A percentile compares a stretch with the other conserved stretches of the same genome.
These are phyloP conservation scores for Apogon hyalosoma DNA, from an alignment of 2,797 vertebrate genomes.

Conservation along the genomic window DNA sequence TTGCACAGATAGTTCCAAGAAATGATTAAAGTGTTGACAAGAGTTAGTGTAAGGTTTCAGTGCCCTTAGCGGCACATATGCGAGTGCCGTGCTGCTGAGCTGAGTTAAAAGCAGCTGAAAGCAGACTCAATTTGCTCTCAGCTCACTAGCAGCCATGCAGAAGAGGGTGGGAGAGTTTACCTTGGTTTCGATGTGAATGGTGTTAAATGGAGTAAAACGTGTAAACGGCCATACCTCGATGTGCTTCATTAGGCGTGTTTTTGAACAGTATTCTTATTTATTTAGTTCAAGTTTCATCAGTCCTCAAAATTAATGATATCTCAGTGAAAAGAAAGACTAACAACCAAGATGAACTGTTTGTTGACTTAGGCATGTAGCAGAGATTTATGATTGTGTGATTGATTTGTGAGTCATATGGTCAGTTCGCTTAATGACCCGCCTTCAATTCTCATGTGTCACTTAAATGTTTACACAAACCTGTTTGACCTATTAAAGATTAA, in stretches of 20 bases:
- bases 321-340: slow-evolving; percentile 58
- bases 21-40: slow-evolving; percentile 47
- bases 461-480: slow-evolving; percentile 37
- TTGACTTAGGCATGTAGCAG: slow-evolving; percentile 50
- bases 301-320: slow-evolving; percentile 41
- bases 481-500: slow-evolving; percentile 43
- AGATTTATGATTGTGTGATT: slow-evolving; percentile 51
- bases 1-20: slow-evolving; percentile 36
- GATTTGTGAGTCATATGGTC: slow-evolving; percentile 48
- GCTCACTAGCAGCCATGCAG: slow-evolving; percentile 15
- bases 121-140: slow-evolving; percentile 8
- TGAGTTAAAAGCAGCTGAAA: slow-evolving; percentile 39
- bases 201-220: slow-evolving; percentile 46
- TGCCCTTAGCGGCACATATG: slow-evolving; percentile 28
- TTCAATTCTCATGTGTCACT: slow-evolving; percentile 34
- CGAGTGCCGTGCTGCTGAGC: slow-evolving; percentile 26
- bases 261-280: slow-evolving; percentile 52
- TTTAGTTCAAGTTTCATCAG: slow-evolving; percentile 53
- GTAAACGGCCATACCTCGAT: slow-evolving; percentile 15
- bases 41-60: slow-evolving; percentile 45
- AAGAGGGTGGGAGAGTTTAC: slow-evolving; percentile 47
- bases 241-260: slow-evolving; percentile 22
- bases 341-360: slow-evolving; percentile 44
- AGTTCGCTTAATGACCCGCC: slow-evolving; percentile 39
- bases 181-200: slow-evolving; percentile 36